These are phyloP conservation scores for Heliconius erato DNA, from an alignment of 2,888 invertebrate genomes.

Conservation along the genomic window DNA sequence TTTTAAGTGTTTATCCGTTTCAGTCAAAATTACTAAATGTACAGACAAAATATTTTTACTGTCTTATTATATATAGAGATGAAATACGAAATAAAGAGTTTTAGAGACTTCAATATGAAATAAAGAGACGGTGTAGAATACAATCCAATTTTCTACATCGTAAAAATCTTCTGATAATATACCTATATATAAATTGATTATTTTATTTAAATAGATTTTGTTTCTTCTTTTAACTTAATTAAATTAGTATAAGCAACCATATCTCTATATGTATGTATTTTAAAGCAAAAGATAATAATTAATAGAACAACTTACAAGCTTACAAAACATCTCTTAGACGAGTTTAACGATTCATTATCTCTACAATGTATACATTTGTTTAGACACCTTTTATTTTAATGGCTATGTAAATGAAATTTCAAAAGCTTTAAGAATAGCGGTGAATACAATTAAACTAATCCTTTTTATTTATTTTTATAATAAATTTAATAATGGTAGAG, in stretches of 20 bases:
- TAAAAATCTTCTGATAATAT: too few relatives aligned
- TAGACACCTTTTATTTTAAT: slow-evolving; percentile 20
- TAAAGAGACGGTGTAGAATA: too few relatives aligned
- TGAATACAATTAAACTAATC: neutral
- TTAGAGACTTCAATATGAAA: too few relatives aligned
- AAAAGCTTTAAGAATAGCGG: neutral
- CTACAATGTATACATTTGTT: slow-evolving; percentile 17
- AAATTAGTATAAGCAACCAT: neutral
- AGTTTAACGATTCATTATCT: slow-evolving; percentile 22
- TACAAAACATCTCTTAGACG: slow-evolving; percentile 17
- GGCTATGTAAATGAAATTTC: slow-evolving; percentile 2
- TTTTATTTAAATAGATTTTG: too few relatives aligned
- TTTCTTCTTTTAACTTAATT: too few relatives aligned
- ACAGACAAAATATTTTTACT: too few relatives aligned
- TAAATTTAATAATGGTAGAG: neutral
- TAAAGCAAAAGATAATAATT: slow-evolving; percentile 1
- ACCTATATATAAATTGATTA: too few relatives aligned
- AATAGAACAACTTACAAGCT: slow-evolving; percentile 11
- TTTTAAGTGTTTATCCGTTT: too few relatives aligned
- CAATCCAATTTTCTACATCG: too few relatives aligned
- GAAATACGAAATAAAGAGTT: too few relatives aligned
- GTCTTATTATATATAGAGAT: too few relatives aligned
- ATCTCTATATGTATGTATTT: neutral
- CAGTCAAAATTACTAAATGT: too few relatives aligned
- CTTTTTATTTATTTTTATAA: neutral